These are phyloP conservation scores for Probosciger aterrimus DNA, from an alignment of 2,113 vertebrate genomes.

Conservation along the genomic window DNA sequence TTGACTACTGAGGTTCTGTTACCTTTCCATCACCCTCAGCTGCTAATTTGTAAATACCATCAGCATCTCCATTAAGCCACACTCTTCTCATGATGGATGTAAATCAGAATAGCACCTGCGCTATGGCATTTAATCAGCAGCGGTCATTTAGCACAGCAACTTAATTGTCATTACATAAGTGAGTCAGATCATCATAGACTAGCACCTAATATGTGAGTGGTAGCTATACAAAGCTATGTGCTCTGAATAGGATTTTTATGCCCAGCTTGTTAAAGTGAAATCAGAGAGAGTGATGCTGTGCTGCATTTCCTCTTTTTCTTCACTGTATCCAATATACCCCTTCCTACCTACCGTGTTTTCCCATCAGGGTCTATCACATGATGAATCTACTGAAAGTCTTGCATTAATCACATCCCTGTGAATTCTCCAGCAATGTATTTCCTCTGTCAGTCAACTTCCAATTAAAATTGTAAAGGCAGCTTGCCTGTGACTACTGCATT, in stretches of 20 bases:
- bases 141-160: constrained; percentile 20
- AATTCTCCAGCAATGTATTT: constrained; percentile 52
- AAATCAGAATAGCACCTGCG: constrained; percentile 57
- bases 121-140: constrained; percentile 54
- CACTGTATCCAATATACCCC: not conserved
- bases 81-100: constrained; percentile 6
- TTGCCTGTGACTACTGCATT: constrained; percentile 19
- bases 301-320: not conserved
- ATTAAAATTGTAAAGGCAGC: constrained; percentile 8
- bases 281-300: not conserved
- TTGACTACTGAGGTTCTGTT: not conserved
- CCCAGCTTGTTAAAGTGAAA: constrained; percentile 3
- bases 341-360: not conserved
- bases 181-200: constrained; percentile 23
- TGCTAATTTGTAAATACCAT: not conserved
- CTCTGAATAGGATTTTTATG: not conserved
- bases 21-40: not conserved
- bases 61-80: not conserved
- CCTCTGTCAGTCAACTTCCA: constrained; percentile 35
- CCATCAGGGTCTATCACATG: not conserved
- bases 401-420: constrained; percentile 13
- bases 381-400: not conserved
- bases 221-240: not conserved
- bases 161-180: constrained; percentile 39
- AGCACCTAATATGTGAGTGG: constrained; percentile 3